Conservation (phyloP, 2,797 vertebrate species). For the Zenarchopterus dispar region DNA sequence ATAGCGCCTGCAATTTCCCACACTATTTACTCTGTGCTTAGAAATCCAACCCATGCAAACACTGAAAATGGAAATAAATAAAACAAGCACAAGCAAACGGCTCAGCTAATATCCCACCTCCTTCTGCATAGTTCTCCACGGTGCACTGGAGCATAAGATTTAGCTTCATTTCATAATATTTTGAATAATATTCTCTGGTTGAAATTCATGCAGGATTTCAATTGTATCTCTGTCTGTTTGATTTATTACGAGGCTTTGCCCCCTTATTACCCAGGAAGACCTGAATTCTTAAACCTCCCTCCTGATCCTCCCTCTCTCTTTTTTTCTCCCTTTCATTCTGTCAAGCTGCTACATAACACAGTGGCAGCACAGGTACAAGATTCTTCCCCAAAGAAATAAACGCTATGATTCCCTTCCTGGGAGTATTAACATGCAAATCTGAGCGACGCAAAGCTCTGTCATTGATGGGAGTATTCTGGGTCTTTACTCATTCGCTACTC, state of each 20-base stretch:
- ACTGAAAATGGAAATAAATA: constrained; percentile 57
- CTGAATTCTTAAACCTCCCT: constrained; percentile 24
- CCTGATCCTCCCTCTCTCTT: not conserved
- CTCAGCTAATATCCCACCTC: constrained; percentile 50
- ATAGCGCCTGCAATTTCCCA: constrained; percentile 42
- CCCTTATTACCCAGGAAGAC: constrained; percentile 72
- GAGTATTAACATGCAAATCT: constrained; percentile 24
- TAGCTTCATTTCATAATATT: constrained; percentile 75
- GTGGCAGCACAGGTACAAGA: constrained; percentile 35
- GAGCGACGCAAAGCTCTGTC: constrained; percentile 7
- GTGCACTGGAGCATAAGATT: constrained; percentile 65
- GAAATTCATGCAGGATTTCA: constrained; percentile 72
- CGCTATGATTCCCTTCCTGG: constrained; percentile 28
- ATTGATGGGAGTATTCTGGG: constrained; percentile 5
- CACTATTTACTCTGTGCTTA: constrained; percentile 50
- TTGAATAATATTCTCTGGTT: constrained; percentile 68
- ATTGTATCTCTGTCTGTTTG: constrained; percentile 78
- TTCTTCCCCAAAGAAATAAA: constrained; percentile 36
- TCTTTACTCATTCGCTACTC: not conserved
- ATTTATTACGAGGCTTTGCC: constrained; percentile 76
- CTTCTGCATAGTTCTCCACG: constrained; percentile 46
- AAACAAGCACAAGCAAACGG: constrained; percentile 49
- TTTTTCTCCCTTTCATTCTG: constrained; percentile 29
- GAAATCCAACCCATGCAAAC: constrained; percentile 34
- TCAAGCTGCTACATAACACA: constrained; percentile 51